Evolutionary conservation across 1,140 invertebrate genomes (phyloP).

Genomic region (Drosophila watanabei): DNA sequence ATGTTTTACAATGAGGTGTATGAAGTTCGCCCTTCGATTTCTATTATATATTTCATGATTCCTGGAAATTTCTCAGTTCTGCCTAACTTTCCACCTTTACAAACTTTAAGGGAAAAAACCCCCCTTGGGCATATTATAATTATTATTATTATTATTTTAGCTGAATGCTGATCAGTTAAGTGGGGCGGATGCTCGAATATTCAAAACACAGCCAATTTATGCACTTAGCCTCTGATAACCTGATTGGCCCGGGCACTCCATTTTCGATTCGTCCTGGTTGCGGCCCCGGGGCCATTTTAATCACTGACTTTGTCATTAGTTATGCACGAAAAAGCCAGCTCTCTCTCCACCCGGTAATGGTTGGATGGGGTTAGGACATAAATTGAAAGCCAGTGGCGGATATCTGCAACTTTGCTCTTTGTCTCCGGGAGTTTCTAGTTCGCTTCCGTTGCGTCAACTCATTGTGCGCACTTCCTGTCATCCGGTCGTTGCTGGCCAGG

Average conservation of each 20-base stretch:
- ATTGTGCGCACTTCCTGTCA: slow-evolving; percentile 80
- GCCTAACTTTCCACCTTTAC: too few species aligned
- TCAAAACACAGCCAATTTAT: slow-evolving; percentile 7
- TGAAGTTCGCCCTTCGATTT: not conserved
- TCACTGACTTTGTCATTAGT: slow-evolving; percentile 74
- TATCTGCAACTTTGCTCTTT: slow-evolving; percentile 54
- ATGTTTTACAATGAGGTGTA: too few species aligned
- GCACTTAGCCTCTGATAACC: slow-evolving; percentile 13
- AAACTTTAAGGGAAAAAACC: not conserved
- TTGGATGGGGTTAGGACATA: slow-evolving; percentile 40
- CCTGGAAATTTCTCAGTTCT: not conserved
- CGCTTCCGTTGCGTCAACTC: slow-evolving; percentile 74
- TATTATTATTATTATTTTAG: slow-evolving; percentile 9
- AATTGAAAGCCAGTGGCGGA: slow-evolving; percentile 56
- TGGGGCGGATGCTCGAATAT: slow-evolving; percentile 11
- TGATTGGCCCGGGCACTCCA: not conserved
- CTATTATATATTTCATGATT: not conserved
- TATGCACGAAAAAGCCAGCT: slow-evolving; percentile 53
- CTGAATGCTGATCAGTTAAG: slow-evolving; percentile 17
- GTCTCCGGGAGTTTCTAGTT: slow-evolving; percentile 52
- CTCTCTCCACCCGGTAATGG: not conserved
- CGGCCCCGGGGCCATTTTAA: slow-evolving; percentile 58
- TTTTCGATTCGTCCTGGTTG: slow-evolving; percentile 13
- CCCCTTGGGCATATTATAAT: not conserved
- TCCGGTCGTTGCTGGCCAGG: slow-evolving; percentile 32